Evolutionary conservation across 2,797 vertebrate species (phyloP).

Genomic region (Okamejei kenojei): DNA sequence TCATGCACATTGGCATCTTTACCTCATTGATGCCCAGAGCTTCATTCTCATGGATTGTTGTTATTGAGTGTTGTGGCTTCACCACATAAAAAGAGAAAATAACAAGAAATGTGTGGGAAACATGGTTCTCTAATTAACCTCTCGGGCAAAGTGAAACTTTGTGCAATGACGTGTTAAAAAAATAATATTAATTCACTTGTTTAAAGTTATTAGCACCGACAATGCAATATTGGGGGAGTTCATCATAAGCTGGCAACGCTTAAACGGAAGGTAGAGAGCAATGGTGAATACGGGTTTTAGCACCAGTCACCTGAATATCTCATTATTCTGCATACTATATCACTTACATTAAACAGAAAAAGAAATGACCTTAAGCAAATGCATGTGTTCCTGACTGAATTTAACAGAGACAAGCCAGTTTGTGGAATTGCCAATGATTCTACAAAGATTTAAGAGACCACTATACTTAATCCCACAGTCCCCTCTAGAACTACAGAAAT

Average conservation of each 20-base stretch:
- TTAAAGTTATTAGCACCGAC: background rate
- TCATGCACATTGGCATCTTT: constrained; percentile 42
- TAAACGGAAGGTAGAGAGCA: background rate
- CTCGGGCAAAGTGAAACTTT: constrained; percentile 38
- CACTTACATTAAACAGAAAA: background rate
- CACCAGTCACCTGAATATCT: background rate
- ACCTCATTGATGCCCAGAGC: constrained; percentile 58
- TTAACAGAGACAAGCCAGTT: background rate
- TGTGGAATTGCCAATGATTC: background rate
- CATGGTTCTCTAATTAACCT: constrained; percentile 39
- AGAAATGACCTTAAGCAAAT: background rate
- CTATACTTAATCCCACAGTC: background rate
- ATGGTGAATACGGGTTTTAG: too few species aligned
- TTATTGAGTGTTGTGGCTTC: constrained; percentile 58
- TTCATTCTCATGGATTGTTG: constrained; percentile 63
- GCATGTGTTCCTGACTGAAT: too few species aligned
- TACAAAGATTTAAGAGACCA: too few species aligned
- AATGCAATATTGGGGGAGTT: background rate
- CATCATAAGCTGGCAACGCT: background rate
- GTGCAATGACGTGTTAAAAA: background rate
- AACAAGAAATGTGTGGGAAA: constrained; percentile 43
- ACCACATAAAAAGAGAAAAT: constrained; percentile 43
- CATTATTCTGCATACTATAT: background rate
- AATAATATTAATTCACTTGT: background rate
- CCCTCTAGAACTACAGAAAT: background rate